A percentile compares a stretch with the other conserved stretches of the same genome.
Evolutionary conservation across 1,140 invertebrate species (phyloP).

Genomic region (Neomicropteryx cornuta): DNA sequence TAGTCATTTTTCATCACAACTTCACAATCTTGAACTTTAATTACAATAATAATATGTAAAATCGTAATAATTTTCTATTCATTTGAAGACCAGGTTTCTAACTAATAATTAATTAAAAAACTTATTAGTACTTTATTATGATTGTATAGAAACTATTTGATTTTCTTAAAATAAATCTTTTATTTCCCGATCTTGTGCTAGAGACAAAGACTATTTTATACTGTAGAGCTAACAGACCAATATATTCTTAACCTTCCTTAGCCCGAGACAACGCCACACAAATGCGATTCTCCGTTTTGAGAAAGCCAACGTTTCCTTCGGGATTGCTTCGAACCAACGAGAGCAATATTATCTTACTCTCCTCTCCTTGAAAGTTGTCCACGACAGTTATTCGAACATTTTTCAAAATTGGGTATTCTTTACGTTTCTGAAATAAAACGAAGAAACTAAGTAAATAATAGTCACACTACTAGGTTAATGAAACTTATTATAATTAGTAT

Average conservation of each 20-base stretch:
- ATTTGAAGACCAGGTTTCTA: too few relatives aligned
- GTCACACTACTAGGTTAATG: neutral
- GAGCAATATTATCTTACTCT: constrained; percentile 72
- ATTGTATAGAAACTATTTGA: too few relatives aligned
- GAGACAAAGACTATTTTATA: constrained; percentile 2
- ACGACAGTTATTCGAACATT: constrained; percentile 53
- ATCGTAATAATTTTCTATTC: too few relatives aligned
- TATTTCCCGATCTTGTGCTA: constrained; percentile 8
- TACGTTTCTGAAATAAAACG: constrained; percentile 25
- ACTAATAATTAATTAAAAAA: too few relatives aligned
- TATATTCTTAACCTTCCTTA: constrained; percentile 50
- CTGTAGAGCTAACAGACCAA: constrained; percentile 15
- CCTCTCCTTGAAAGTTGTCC: constrained; percentile 81
- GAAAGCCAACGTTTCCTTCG: constrained; percentile 63
- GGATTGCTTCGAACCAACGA: constrained; percentile 70
- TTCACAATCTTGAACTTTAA: too few relatives aligned
- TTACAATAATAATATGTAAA: too few relatives aligned
- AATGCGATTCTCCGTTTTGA: constrained; percentile 62
- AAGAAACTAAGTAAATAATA: constrained; percentile 1
- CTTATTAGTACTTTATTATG: too few relatives aligned
- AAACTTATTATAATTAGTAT: neutral
- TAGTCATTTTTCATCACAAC: too few relatives aligned
- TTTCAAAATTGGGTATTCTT: constrained; percentile 20
- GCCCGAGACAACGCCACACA: constrained; percentile 79
- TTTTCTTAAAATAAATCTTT: constrained; percentile 1